Conservation (phyloP, 2,797 vertebrate species). For the Amazona ochrocephala region DNA sequence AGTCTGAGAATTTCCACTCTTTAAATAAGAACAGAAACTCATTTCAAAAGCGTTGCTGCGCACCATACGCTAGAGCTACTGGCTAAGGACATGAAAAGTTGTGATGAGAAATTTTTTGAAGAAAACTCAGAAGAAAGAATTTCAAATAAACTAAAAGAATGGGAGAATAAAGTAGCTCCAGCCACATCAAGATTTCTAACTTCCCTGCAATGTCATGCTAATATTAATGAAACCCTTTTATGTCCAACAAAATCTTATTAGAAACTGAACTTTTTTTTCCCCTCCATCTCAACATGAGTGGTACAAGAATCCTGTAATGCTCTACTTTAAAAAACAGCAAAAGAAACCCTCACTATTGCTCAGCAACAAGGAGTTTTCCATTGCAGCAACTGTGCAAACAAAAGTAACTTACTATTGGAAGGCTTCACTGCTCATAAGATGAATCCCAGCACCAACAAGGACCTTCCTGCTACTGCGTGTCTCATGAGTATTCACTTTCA, state of each 20-base stretch:
- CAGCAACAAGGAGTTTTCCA: neutral
- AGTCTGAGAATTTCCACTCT: neutral
- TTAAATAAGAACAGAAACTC: neutral
- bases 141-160: neutral
- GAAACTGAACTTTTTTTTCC: neutral
- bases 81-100: neutral
- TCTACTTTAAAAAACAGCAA: neutral
- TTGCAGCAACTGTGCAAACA: neutral
- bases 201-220: neutral
- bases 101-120: neutral
- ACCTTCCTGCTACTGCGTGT: neutral
- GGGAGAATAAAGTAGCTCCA: neutral
- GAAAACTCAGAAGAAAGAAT: neutral
- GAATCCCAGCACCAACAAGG: accelerated
- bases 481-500: accelerated
- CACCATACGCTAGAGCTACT: accelerated
- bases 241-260: neutral
- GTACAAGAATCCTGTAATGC: neutral
- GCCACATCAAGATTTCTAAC: neutral
- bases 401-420: neutral
- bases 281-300: neutral
- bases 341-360: neutral
- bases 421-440: neutral
- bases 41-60: neutral
- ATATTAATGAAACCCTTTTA: neutral